Percentiles rank a stretch among this genome's conserved stretches.
These are phyloP conservation scores for Pristiophorus japonicus DNA, from an alignment of 2,113 vertebrate genomes.

Conservation along the genomic window DNA sequence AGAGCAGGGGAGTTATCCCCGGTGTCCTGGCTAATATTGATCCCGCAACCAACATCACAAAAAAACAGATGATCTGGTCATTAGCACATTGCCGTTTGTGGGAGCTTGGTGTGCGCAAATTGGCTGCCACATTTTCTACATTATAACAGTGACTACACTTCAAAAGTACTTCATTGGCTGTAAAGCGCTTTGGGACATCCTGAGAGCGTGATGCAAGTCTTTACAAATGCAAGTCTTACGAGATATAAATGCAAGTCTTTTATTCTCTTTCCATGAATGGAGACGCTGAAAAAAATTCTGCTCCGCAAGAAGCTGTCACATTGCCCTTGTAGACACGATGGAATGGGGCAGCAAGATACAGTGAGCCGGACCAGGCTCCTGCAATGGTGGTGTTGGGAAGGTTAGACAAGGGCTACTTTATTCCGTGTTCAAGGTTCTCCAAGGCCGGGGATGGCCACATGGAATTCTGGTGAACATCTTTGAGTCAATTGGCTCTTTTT, in stretches of 20 bases:
- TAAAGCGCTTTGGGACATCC: background rate
- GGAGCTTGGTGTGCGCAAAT: too few relatives aligned
- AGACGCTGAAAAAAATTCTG: background rate
- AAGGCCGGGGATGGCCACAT: too few relatives aligned
- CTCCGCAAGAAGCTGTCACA: background rate
- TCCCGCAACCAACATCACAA: too few relatives aligned
- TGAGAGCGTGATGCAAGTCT: background rate
- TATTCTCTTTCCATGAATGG: background rate
- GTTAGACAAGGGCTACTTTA: background rate
- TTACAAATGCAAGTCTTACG: too few relatives aligned
- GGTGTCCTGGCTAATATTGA: too few relatives aligned
- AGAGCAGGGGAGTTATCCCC: too few relatives aligned
- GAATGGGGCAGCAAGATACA: background rate
- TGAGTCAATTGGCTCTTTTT: background rate
- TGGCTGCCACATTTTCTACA: too few relatives aligned
- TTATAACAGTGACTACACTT: too few relatives aligned
- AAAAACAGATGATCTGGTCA: too few relatives aligned
- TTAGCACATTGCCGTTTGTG: too few relatives aligned
- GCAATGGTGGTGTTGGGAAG: background rate
- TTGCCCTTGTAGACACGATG: background rate
- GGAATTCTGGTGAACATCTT: background rate
- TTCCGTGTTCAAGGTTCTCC: background rate
- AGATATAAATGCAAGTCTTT: background rate
- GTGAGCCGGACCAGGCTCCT: background rate
- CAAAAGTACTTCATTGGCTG: too few relatives aligned